phyloP scores from a whole-genome alignment of 2,113 vertebrate species.

The Odontophorus gujanensis region DNA sequence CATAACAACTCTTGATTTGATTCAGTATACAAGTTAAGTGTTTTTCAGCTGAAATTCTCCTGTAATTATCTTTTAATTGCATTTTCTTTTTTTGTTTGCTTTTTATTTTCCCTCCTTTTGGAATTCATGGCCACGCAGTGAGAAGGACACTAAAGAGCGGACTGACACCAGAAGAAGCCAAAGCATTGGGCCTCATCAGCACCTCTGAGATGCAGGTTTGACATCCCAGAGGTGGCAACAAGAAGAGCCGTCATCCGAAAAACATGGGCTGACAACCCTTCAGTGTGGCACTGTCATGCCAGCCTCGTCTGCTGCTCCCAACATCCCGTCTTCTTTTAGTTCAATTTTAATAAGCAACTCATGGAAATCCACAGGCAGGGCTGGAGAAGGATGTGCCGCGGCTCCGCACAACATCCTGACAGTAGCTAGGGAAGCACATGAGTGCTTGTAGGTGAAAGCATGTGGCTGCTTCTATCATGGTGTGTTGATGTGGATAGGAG shows the following conservation, averaged over 20 bases:
- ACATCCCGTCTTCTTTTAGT: neutral
- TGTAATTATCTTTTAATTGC: constrained; percentile 29
- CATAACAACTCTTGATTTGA: neutral
- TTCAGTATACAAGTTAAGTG: neutral
- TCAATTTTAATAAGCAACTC: constrained; percentile 8
- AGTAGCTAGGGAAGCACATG: constrained; percentile 16
- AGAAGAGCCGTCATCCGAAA: constrained; percentile 29
- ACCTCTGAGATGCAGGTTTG: constrained; percentile 94
- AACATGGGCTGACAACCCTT: constrained; percentile 27
- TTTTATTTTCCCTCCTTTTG: neutral
- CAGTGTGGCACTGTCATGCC: constrained; percentile 10
- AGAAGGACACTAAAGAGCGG: constrained; percentile 95
- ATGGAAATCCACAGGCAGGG: neutral
- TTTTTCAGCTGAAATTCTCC: neutral
- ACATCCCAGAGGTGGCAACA: constrained; percentile 37
- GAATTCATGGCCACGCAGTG: constrained; percentile 76
- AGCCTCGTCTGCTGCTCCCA: constrained; percentile 65
- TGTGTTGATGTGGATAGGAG: neutral
- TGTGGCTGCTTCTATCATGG: neutral
- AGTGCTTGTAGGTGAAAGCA: neutral
- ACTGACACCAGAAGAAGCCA: constrained; percentile 93
- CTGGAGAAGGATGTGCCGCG: constrained; percentile 16
- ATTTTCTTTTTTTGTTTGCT: neutral
- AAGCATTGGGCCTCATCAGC: constrained; percentile 90
- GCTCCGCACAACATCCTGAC: neutral